Percentiles rank a stretch among this genome's conserved stretches.
Conservation (phyloP, 1,140 invertebrate genomes). For the Drosophila subobscura region DNA sequence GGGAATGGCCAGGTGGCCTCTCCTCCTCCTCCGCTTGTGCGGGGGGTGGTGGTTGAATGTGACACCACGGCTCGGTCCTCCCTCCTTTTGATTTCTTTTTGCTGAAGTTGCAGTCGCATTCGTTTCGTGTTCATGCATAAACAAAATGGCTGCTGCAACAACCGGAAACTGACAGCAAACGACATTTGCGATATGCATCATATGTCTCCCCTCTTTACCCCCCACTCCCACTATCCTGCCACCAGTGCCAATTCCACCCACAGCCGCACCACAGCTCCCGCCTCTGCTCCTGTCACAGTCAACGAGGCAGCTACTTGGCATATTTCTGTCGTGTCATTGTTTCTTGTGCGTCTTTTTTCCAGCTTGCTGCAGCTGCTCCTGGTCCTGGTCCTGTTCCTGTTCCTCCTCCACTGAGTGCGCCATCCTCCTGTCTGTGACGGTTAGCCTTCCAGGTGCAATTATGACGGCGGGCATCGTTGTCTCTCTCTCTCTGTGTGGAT, state of each 20-base stretch:
- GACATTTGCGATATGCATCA: conserved; percentile 81
- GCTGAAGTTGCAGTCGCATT: conserved; percentile 50
- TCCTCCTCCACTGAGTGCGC: background rate
- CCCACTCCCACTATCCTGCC: background rate
- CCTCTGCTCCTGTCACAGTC: conserved; percentile 46
- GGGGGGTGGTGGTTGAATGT: background rate
- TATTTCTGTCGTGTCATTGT: conserved; percentile 79
- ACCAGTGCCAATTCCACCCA: background rate
- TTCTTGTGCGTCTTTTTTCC: conserved; percentile 70
- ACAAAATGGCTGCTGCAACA: conserved; percentile 79
- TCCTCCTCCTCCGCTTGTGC: background rate
- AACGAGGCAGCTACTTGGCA: conserved; percentile 73
- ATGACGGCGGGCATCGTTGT: conserved; percentile 54
- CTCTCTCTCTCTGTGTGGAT: conserved; percentile 13
- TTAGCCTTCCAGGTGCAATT: conserved; percentile 80
- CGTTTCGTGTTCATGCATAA: conserved; percentile 78
- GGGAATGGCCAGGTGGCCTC: conserved; percentile 2
- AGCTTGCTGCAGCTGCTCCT: conserved; percentile 32
- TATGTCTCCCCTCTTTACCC: conserved; percentile 41
- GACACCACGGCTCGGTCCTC: background rate
- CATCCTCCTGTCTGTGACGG: conserved; percentile 58
- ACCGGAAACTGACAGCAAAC: conserved; percentile 79
- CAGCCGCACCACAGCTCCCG: background rate
- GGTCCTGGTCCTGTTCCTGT: conserved; percentile 2
- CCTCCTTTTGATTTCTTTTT: conserved; percentile 23